Conservation (phyloP, 1,140 invertebrate genomes). For the Anadara kagoshimensis region DNA sequence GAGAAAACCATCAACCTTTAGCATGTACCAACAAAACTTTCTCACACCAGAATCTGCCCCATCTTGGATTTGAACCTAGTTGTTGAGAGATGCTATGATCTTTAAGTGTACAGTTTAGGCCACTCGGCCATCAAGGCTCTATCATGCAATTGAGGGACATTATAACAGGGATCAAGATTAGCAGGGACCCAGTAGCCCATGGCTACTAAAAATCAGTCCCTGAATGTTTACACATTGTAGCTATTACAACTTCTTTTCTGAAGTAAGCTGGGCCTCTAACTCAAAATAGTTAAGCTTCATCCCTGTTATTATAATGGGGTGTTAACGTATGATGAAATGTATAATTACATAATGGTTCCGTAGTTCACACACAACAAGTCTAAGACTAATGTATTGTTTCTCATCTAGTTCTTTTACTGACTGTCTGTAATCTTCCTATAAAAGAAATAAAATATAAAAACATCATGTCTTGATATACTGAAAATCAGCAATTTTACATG, state of each 20-base stretch:
- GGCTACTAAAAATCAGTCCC: not conserved
- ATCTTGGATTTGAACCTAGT: not conserved
- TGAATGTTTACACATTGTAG: not conserved
- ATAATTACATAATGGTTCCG: constrained; percentile 92
- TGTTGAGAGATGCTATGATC: not conserved
- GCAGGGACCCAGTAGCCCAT: not conserved
- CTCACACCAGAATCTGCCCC: no score
- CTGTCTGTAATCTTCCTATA: constrained; percentile 90
- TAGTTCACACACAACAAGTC: constrained; percentile 95
- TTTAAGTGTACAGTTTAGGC: not conserved
- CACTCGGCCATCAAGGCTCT: not conserved
- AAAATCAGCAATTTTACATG: no score
- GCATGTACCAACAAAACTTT: no score
- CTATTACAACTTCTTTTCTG: no score
- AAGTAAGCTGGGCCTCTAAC: no score
- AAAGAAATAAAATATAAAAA: constrained; percentile 20
- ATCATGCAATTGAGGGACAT: not conserved
- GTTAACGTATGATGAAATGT: not conserved
- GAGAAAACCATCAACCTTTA: no score
- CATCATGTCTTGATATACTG: no score
- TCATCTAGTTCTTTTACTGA: constrained; percentile 96
- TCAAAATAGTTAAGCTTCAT: no score
- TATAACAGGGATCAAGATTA: not conserved
- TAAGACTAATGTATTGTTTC: constrained; percentile 95
- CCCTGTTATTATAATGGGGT: no score